phyloP scores from a whole-genome alignment of 1,140 invertebrate genomes.

The Hormaphis cornu region DNA sequence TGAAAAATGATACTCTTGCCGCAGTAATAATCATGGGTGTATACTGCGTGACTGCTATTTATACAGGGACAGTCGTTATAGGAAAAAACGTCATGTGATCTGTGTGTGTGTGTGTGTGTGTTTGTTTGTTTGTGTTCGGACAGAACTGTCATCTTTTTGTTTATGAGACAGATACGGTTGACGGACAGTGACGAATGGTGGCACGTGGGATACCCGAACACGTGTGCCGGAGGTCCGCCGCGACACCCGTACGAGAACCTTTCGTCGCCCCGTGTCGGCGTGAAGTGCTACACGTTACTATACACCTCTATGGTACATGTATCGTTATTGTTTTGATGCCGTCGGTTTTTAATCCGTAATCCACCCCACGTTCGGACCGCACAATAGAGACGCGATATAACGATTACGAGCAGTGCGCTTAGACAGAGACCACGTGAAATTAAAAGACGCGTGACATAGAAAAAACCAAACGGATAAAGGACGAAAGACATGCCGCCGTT shows the following conservation, averaged over 20 bases:
- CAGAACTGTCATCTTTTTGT: constrained; percentile 14
- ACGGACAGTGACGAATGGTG: constrained; percentile 21
- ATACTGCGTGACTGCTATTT: background rate
- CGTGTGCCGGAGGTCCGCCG: background rate
- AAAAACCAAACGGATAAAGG: no score
- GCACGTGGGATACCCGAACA: constrained; percentile 21
- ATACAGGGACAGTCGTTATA: background rate
- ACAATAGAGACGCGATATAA: no score
- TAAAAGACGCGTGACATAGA: no score
- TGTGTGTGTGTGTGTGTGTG: background rate
- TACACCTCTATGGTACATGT: no score
- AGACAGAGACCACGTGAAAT: no score
- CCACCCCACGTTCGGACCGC: no score
- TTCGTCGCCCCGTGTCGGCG: no score
- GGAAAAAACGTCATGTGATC: background rate
- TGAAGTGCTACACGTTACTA: background rate
- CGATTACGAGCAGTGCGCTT: no score
- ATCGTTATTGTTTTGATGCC: no score
- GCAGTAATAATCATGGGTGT: background rate
- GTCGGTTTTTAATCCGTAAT: no score
- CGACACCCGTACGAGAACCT: no score
- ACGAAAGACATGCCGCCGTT: no score
- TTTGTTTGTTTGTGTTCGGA: background rate
- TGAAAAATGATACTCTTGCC: constrained; percentile 5
- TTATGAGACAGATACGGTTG: constrained; percentile 8